Evolutionary conservation across 2,797 vertebrate genomes (phyloP).

Genomic region (Poeciliopsis presidionis): DNA sequence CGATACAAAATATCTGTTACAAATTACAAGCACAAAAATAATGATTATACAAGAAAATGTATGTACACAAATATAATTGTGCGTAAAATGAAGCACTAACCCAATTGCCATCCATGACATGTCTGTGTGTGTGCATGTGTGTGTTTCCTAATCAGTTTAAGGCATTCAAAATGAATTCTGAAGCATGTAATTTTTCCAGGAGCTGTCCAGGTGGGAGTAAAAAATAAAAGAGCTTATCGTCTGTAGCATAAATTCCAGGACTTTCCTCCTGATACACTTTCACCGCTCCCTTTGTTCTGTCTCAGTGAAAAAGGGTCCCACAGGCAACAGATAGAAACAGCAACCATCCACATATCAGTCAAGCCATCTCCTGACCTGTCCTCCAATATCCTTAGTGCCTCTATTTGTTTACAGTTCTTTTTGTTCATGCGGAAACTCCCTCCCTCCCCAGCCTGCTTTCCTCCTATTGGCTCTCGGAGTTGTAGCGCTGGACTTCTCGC

Average conservation of each 20-base stretch:
- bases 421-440: conserved; percentile 50
- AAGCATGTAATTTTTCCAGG: conserved; percentile 35
- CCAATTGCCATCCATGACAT: conserved; percentile 41
- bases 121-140: conserved; percentile 33
- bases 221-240: conserved; percentile 58
- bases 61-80: conserved; percentile 66
- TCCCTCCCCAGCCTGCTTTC: conserved; percentile 50
- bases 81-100: conserved; percentile 57
- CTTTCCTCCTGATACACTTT: conserved; percentile 42
- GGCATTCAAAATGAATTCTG: conserved; percentile 40
- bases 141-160: conserved; percentile 35
- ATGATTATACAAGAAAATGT: conserved; percentile 56
- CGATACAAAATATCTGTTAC: conserved; percentile 30
- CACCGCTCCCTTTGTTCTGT: conserved; percentile 55
- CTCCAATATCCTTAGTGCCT: conserved; percentile 73
- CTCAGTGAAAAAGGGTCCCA: conserved; percentile 64
- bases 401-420: conserved; percentile 71
- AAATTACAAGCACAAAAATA: conserved; percentile 54
- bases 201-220: conserved; percentile 28
- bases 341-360: conserved; percentile 70
- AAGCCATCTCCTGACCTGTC: conserved; percentile 72
- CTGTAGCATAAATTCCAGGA: conserved; percentile 44
- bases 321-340: conserved; percentile 70
- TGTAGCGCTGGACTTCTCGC: conserved; percentile 87
- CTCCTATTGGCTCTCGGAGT: conserved; percentile 81